Percentiles rank a stretch among this genome's conserved stretches.
Conservation (phyloP, 2,797 vertebrate species). For the Sciurus carolinensis region DNA sequence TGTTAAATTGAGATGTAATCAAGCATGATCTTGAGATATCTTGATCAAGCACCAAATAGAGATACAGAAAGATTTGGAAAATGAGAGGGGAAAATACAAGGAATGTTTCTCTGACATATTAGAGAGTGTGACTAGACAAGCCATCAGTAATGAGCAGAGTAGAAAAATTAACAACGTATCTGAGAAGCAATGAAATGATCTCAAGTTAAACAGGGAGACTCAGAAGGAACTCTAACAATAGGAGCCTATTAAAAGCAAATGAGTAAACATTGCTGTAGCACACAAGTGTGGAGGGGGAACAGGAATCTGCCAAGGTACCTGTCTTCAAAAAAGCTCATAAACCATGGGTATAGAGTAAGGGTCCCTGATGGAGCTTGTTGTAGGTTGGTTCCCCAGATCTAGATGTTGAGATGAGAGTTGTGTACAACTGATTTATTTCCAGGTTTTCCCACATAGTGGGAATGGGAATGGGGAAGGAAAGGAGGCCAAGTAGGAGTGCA, state of each 20-base stretch:
- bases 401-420: too few species aligned
- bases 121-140: background rate
- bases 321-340: too few species aligned
- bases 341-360: too few species aligned
- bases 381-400: too few species aligned
- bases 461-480: background rate
- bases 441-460: too few species aligned
- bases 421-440: too few species aligned
- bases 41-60: slow-evolving; percentile 11
- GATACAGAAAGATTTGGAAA: background rate
- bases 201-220: slow-evolving; percentile 41
- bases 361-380: too few species aligned
- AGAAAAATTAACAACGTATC: slow-evolving; percentile 24
- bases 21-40: slow-evolving; percentile 41
- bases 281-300: too few species aligned
- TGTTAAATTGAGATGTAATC: slow-evolving; percentile 55
- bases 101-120: slow-evolving; percentile 49
- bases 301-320: too few species aligned
- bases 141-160: slow-evolving; percentile 49
- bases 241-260: slow-evolving; percentile 27
- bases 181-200: slow-evolving; percentile 27
- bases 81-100: background rate
- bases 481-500: background rate
- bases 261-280: background rate
- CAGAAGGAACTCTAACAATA: slow-evolving; percentile 24